These are phyloP conservation scores for Lagorchestes hirsutus DNA, from an alignment of 2,797 vertebrate species.

Conservation along the genomic window DNA sequence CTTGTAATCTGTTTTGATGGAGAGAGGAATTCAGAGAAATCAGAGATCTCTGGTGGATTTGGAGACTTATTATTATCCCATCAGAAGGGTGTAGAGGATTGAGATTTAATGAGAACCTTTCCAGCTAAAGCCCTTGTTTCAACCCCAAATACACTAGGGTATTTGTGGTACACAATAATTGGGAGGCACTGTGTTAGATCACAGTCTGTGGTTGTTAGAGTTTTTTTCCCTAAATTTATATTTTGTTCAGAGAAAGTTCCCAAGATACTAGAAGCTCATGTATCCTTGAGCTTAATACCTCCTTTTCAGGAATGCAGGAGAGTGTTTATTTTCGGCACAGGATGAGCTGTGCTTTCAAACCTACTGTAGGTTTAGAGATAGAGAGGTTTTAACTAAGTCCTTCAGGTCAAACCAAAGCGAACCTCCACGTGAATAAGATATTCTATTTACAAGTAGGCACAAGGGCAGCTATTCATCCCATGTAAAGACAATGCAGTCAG, in stretches of 20 bases:
- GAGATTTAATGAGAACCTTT: neutral
- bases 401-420: neutral
- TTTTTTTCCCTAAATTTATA: neutral
- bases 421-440: neutral
- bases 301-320: neutral
- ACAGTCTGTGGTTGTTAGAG: neutral
- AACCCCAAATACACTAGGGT: neutral
- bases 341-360: neutral
- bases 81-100: neutral
- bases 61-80: neutral
- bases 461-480: neutral
- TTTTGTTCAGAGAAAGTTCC: slow-evolving; percentile 1
- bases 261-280: neutral
- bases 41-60: neutral
- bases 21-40: neutral
- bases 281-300: neutral
- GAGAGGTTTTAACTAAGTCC: neutral
- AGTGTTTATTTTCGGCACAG: neutral
- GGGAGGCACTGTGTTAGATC: neutral
- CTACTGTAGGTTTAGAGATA: neutral
- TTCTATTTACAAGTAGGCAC: neutral
- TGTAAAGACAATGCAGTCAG: neutral
- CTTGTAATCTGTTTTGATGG: neutral
- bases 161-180: neutral
- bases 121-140: neutral